Evolutionary conservation across 2,888 invertebrate species (phyloP).

Genomic region (Lasioglossum figueresi): DNA sequence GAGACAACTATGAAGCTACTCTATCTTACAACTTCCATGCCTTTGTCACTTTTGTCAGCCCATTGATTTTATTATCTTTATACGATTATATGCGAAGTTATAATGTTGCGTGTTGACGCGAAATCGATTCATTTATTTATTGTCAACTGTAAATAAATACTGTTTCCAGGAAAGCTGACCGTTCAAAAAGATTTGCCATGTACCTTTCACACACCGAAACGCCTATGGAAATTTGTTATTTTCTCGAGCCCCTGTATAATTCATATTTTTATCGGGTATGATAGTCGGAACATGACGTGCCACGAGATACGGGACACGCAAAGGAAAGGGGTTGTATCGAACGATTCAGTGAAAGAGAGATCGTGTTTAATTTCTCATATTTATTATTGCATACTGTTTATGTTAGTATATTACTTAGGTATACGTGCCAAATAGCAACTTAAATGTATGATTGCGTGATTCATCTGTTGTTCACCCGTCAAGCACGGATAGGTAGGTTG

Average conservation of each 20-base stretch:
- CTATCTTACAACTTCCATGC: conserved; percentile 12
- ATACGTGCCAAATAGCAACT: conserved; percentile 84
- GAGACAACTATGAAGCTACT: not conserved
- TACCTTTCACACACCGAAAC: not conserved
- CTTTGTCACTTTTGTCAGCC: conserved; percentile 13
- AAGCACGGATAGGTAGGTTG: conserved; percentile 71
- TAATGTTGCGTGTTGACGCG: not conserved
- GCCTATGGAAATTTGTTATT: not conserved
- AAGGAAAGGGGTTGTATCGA: conserved; percentile 7
- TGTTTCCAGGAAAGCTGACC: conserved; percentile 40
- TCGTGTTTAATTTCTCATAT: conserved; percentile 78
- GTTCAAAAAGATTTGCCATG: not conserved
- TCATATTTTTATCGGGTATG: conserved; percentile 12
- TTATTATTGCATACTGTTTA: conserved; percentile 84
- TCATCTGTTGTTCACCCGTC: conserved; percentile 80
- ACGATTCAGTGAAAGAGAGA: conserved; percentile 40
- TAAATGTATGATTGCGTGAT: conserved; percentile 84
- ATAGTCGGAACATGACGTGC: not conserved
- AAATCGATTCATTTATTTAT: conserved; percentile 40
- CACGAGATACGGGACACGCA: not conserved
- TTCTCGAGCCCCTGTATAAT: not conserved
- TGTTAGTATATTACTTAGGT: conserved; percentile 84
- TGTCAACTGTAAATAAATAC: conserved; percentile 53
- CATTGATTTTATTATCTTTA: conserved; percentile 10
- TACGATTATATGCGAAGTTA: not conserved